Percentiles rank a stretch among this genome's conserved stretches.
phyloP scores from a whole-genome alignment of 92 coral and sea anemone genomes.

The Porites divaricata region DNA sequence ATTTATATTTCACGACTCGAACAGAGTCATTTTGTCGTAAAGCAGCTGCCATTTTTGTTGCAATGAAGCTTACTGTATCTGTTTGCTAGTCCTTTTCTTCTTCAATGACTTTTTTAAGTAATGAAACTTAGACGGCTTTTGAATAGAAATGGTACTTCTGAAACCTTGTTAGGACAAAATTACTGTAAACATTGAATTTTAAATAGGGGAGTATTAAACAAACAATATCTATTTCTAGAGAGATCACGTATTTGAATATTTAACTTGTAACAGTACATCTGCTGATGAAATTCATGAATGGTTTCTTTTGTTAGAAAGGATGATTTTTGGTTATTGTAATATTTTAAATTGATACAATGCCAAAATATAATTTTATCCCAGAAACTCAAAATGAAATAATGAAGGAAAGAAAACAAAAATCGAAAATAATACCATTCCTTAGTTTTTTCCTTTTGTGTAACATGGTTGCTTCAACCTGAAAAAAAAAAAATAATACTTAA shows the following conservation, averaged over 20 bases:
- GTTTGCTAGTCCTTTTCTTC: constrained; percentile 1
- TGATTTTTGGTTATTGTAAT: not conserved
- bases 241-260: not conserved
- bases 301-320: not conserved
- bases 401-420: not conserved
- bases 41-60: constrained; percentile 11
- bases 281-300: not conserved
- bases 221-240: not conserved
- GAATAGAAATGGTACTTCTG: no score
- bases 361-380: not conserved
- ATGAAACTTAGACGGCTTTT: no score
- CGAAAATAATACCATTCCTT: no score
- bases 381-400: not conserved
- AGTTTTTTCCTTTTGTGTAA: no score
- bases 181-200: no score
- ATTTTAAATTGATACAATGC: no score
- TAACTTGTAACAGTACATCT: not conserved
- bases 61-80: not conserved
- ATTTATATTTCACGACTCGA: not conserved
- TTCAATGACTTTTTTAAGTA: not conserved
- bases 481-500: no score
- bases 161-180: no score
- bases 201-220: not conserved
- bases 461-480: no score
- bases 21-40: not conserved